phyloP scores from a whole-genome alignment of 1,140 invertebrate genomes.

The Achroia grisella region DNA sequence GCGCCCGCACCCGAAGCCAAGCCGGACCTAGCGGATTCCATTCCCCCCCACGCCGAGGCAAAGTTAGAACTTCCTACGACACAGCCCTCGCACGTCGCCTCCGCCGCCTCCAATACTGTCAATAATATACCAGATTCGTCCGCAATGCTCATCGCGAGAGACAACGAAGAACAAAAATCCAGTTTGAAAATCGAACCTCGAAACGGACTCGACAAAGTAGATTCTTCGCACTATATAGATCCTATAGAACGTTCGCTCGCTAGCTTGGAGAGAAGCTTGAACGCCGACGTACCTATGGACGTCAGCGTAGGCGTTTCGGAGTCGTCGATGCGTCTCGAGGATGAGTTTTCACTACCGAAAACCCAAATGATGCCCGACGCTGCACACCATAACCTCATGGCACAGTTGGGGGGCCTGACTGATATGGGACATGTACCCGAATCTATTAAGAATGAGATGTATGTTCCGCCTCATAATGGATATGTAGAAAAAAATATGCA shows the following conservation, averaged over 20 bases:
- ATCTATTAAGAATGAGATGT: conserved; percentile 56
- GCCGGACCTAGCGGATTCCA: conserved; percentile 5
- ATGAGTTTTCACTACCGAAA: conserved; percentile 47
- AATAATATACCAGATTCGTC: conserved; percentile 31
- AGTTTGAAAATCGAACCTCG: conserved; percentile 41
- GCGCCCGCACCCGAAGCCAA: background rate
- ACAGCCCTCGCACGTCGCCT: conserved; percentile 9
- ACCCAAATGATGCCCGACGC: conserved; percentile 42
- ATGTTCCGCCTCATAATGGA: conserved; percentile 68
- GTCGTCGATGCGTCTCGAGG: conserved; percentile 47
- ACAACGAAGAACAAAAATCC: conserved; percentile 32
- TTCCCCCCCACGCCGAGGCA: conserved; percentile 6
- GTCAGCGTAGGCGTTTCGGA: conserved; percentile 50
- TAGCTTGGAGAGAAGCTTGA: conserved; percentile 76
- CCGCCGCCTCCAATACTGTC: conserved; percentile 15
- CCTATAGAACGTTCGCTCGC: conserved; percentile 80
- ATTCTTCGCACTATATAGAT: conserved; percentile 70
- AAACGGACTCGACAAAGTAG: conserved; percentile 57
- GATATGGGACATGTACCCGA: conserved; percentile 62
- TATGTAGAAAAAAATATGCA: conserved; percentile 58
- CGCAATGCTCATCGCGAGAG: conserved; percentile 25
- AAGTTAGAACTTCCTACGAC: conserved; percentile 6
- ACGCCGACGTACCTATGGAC: conserved; percentile 70
- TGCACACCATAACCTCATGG: conserved; percentile 59
- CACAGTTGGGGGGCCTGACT: conserved; percentile 53